These are phyloP conservation scores for Eilema caniola DNA, from an alignment of 2,888 invertebrate species.

Conservation along the genomic window DNA sequence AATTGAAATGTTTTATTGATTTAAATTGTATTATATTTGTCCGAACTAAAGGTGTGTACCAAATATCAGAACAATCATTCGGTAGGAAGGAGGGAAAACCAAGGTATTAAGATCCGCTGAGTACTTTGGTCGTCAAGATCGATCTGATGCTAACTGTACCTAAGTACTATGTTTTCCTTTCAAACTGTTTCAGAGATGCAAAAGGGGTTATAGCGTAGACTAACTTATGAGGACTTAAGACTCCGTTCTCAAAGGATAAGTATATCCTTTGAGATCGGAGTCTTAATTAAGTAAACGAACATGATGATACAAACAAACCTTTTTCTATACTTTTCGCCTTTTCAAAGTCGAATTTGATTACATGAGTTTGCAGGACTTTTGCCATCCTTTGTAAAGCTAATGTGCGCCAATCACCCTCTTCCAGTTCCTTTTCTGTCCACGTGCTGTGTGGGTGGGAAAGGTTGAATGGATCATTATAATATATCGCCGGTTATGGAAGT, in stretches of 20 bases:
- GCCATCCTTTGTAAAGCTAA: slow-evolving; percentile 87
- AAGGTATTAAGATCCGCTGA: no score
- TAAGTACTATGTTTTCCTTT: no score
- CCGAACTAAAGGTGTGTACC: no score
- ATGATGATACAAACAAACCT: slow-evolving; percentile 59
- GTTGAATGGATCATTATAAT: background rate
- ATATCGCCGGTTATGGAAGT: no score
- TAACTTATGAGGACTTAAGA: background rate
- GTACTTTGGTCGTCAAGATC: no score
- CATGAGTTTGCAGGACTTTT: slow-evolving; percentile 88
- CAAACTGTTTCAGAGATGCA: background rate
- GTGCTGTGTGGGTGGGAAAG: slow-evolving; percentile 56
- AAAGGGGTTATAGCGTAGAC: background rate
- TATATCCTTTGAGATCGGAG: background rate
- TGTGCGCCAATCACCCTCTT: slow-evolving; percentile 86
- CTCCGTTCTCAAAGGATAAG: no score
- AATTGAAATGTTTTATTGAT: no score
- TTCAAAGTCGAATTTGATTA: slow-evolving; percentile 88
- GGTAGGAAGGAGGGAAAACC: no score
- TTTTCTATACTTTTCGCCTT: slow-evolving; percentile 70
- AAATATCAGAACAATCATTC: no score
- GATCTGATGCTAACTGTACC: no score
- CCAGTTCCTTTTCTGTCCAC: slow-evolving; percentile 78
- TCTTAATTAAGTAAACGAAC: background rate
- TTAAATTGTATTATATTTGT: no score